Evolutionary conservation across 2,888 invertebrate genomes (phyloP).

Genomic region (Cephalotes varians): DNA sequence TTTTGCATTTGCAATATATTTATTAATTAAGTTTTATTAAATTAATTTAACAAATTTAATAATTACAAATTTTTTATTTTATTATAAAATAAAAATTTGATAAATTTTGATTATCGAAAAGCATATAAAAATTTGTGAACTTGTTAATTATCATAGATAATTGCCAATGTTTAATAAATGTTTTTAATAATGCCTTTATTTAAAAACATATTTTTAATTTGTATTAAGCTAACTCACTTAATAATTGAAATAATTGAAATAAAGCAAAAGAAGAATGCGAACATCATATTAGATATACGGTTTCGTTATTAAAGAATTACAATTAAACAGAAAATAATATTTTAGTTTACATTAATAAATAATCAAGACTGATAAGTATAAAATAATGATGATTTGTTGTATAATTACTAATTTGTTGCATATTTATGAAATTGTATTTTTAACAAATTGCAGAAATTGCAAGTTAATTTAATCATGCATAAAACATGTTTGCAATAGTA

Average conservation of each 20-base stretch:
- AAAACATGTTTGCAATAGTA: slow-evolving; percentile 8
- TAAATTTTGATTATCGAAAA: background rate
- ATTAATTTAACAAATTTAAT: background rate
- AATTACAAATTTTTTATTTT: background rate
- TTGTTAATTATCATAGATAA: background rate
- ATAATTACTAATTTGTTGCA: background rate
- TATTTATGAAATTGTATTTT: background rate
- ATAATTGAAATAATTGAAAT: background rate
- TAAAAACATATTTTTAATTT: background rate
- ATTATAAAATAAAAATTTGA: background rate
- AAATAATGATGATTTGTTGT: background rate
- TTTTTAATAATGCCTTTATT: background rate
- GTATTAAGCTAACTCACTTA: background rate
- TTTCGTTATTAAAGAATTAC: background rate
- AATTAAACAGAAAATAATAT: background rate
- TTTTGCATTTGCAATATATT: background rate
- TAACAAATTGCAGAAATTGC: background rate
- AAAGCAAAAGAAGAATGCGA: background rate
- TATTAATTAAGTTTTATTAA: background rate
- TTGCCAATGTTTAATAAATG: background rate
- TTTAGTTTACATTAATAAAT: background rate
- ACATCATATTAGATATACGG: background rate
- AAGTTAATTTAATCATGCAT: slow-evolving; percentile 10
- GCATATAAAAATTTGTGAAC: background rate
- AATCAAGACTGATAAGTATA: background rate